Evolutionary conservation across 1,140 invertebrate species (phyloP).

Genomic region (Drusus annulatus): DNA sequence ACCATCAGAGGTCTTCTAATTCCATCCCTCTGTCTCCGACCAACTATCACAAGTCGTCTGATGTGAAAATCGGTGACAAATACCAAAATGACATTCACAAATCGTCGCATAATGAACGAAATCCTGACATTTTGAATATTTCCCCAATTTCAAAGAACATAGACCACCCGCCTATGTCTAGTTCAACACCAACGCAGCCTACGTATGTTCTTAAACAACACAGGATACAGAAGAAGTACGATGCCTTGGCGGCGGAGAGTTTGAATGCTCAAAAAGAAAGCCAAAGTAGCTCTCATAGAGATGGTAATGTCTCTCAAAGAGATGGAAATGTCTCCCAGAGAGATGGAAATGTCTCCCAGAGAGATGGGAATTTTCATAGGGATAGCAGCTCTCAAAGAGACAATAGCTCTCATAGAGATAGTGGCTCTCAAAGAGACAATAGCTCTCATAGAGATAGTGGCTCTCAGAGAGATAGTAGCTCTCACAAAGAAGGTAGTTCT

Average conservation of each 20-base stretch:
- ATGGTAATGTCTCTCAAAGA: too few species aligned
- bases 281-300: too few species aligned
- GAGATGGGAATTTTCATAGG: too few species aligned
- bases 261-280: too few species aligned
- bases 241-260: not conserved
- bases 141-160: conserved; percentile 17
- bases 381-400: too few species aligned
- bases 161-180: conserved; percentile 30
- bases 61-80: conserved; percentile 2
- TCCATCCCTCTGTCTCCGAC: not conserved
- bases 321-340: too few species aligned
- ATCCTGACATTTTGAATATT: not conserved
- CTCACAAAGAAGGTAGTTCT: too few species aligned
- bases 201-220: conserved; percentile 33
- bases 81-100: conserved; percentile 35
- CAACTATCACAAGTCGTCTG: conserved; percentile 13
- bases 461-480: too few species aligned
- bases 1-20: conserved; percentile 24
- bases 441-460: too few species aligned
- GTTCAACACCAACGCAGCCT: conserved; percentile 3
- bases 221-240: conserved; percentile 43
- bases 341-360: too few species aligned
- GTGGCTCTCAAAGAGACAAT: too few species aligned
- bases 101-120: conserved; percentile 23
- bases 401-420: too few species aligned